Conservation (phyloP, 2,113 vertebrate species). For the Catharus fuscescens region DNA sequence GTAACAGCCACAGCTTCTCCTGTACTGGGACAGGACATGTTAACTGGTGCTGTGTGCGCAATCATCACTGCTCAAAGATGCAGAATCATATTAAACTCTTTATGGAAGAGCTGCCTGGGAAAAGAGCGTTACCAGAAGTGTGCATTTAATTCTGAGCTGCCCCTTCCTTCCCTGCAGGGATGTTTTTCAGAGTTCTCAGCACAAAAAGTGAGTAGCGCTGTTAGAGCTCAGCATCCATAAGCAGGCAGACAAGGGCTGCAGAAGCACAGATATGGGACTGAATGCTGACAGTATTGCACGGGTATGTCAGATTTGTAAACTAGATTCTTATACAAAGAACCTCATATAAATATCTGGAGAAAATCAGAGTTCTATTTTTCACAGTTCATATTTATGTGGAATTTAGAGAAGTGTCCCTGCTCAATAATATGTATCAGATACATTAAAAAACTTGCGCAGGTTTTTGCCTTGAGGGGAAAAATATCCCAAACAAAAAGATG, state of each 20-base stretch:
- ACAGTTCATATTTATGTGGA: not conserved
- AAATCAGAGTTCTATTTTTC: not conserved
- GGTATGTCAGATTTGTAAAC: not conserved
- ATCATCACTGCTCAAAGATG: not conserved
- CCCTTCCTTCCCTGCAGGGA: not conserved
- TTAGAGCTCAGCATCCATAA: not conserved
- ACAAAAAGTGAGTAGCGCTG: not conserved
- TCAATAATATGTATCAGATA: not conserved
- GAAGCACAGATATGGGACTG: not conserved
- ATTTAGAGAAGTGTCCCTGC: not conserved
- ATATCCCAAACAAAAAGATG: not conserved
- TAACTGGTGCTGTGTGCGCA: not conserved
- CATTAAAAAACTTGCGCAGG: not conserved
- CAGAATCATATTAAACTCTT: not conserved
- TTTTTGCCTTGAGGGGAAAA: not conserved
- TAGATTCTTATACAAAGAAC: not conserved
- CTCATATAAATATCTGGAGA: not conserved
- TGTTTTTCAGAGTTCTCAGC: not conserved
- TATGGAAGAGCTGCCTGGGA: not conserved
- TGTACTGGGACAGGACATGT: not conserved
- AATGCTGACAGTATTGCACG: fast-evolving
- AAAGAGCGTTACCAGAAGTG: not conserved
- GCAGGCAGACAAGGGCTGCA: not conserved
- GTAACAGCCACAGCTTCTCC: not conserved
- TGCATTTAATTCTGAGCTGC: not conserved